Evolutionary conservation across 1,140 invertebrate genomes (phyloP).

Genomic region (Drosophila truncata): DNA sequence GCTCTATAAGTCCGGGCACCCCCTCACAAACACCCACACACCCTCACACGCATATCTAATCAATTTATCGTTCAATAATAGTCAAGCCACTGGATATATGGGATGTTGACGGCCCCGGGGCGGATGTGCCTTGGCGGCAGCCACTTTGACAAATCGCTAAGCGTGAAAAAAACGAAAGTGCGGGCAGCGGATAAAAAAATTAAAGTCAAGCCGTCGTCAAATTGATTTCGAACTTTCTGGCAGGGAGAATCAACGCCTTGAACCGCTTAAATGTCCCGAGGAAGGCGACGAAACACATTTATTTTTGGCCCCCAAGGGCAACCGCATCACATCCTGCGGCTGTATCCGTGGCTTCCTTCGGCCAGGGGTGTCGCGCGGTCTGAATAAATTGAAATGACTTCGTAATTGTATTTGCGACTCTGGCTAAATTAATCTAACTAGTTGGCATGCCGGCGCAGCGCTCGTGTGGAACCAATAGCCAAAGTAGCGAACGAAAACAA

Average conservation of each 20-base stretch:
- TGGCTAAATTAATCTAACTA: constrained; percentile 81
- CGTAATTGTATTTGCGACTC: constrained; percentile 81
- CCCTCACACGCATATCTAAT: constrained; percentile 73
- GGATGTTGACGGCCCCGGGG: constrained; percentile 16
- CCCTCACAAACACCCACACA: constrained; percentile 28
- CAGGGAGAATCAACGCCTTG: constrained; percentile 10
- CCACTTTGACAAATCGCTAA: constrained; percentile 77
- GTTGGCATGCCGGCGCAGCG: constrained; percentile 70
- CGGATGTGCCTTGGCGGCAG: constrained; percentile 38
- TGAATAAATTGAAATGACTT: constrained; percentile 83
- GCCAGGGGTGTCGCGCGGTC: constrained; percentile 58
- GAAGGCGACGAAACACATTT: constrained; percentile 27
- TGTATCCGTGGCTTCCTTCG: constrained; percentile 22
- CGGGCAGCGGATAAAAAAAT: constrained; percentile 33
- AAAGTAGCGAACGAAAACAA: constrained; percentile 33
- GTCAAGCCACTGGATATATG: constrained; percentile 64
- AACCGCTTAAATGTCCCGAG: constrained; percentile 1
- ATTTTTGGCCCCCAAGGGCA: constrained; percentile 32
- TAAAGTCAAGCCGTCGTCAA: constrained; percentile 46
- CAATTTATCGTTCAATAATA: constrained; percentile 84
- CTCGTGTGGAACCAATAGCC: constrained; percentile 73
- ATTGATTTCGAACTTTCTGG: constrained; percentile 49
- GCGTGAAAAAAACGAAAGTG: constrained; percentile 22
- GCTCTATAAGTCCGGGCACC: constrained; percentile 15
- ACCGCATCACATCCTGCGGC: constrained; percentile 32